Conservation (phyloP, 2,888 invertebrate genomes). For the Xestia xanthographa region DNA sequence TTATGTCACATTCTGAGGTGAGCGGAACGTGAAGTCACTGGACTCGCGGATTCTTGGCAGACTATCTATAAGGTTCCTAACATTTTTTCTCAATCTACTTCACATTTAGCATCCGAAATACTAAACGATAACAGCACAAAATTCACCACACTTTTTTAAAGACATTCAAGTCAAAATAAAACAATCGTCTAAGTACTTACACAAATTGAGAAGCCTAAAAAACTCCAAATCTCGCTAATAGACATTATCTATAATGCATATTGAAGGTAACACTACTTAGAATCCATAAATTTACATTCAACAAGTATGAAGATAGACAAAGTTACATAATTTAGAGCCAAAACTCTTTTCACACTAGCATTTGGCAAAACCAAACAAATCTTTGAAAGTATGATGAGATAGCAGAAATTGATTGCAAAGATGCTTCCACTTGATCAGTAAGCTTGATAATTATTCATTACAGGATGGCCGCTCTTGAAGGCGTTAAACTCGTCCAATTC, state of each 20-base stretch:
- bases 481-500: neutral
- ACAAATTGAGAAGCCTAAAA: conserved; percentile 32
- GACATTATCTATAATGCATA: conserved; percentile 24
- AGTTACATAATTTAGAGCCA: neutral
- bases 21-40: conserved; percentile 17
- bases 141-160: neutral
- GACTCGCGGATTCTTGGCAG: conserved; percentile 2
- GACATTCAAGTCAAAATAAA: conserved; percentile 7
- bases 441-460: neutral
- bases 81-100: neutral
- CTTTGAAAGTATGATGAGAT: neutral
- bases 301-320: neutral
- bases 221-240: conserved; percentile 39
- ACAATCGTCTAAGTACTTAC: conserved; percentile 30
- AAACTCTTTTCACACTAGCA: neutral
- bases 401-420: neutral
- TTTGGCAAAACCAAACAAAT: neutral
- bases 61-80: conserved; percentile 1
- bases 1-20: conserved; percentile 11
- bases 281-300: conserved; percentile 19
- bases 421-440: neutral
- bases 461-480: neutral
- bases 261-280: conserved; percentile 36
- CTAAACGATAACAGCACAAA: neutral
- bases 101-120: neutral